A percentile compares a stretch with the other conserved stretches of the same genome.
Conservation (phyloP, 2,113 vertebrate genomes). For the Bubo blakistoni region DNA sequence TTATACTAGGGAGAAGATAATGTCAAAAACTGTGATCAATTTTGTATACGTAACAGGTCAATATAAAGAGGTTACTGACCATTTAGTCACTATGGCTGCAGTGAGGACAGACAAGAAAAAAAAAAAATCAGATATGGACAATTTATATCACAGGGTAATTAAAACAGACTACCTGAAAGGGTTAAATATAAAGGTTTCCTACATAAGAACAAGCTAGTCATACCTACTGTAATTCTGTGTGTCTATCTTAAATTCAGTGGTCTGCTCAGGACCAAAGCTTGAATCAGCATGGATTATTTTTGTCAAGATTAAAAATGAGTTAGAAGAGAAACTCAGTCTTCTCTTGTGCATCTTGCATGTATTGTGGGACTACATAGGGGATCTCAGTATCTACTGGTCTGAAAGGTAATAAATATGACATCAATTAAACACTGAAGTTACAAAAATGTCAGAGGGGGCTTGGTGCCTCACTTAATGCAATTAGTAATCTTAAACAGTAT, state of each 20-base stretch:
- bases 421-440: neutral
- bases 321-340: neutral
- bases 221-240: neutral
- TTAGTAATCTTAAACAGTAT: neutral
- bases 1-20: neutral
- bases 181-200: too few relatives aligned
- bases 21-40: neutral
- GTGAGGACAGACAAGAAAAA: neutral
- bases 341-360: neutral
- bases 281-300: neutral
- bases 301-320: neutral
- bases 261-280: neutral
- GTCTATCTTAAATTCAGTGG: neutral
- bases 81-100: neutral
- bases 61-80: neutral
- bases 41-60: neutral
- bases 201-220: neutral
- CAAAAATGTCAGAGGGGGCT: neutral
- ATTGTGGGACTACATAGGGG: neutral
- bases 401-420: neutral
- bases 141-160: neutral
- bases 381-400: fast-evolving
- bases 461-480: neutral
- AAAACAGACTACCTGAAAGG: neutral
- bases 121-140: neutral